Conservation (phyloP, 2,113 vertebrate genomes). For the Orientallactaga bullata region DNA sequence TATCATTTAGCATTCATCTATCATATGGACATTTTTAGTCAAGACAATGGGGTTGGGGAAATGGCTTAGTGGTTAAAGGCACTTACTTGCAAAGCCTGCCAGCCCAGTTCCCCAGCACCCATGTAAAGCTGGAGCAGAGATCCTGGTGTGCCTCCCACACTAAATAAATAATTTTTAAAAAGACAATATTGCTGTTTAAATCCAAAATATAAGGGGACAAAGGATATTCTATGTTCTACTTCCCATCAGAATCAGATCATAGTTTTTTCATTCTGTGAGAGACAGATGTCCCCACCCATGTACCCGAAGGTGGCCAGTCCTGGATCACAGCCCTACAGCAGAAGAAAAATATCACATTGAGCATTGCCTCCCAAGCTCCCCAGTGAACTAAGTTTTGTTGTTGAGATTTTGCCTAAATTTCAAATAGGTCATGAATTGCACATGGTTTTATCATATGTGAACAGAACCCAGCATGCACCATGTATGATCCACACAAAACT, state of each 20-base stretch:
- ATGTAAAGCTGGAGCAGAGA: too few species aligned
- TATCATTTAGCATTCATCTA: not conserved
- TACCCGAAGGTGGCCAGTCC: not conserved
- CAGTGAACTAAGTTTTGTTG: not conserved
- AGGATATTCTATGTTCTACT: not conserved
- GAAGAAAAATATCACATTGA: not conserved
- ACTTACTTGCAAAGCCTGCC: too few species aligned
- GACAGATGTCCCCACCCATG: rapidly evolving
- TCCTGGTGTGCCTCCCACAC: too few species aligned
- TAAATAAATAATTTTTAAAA: too few species aligned
- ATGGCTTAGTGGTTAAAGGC: too few species aligned
- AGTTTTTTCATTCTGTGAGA: not conserved
- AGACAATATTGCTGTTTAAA: not conserved
- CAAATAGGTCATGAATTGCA: not conserved
- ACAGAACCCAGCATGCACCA: too few species aligned
- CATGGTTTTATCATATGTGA: not conserved
- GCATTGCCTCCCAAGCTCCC: too few species aligned
- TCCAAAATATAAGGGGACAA: not conserved
- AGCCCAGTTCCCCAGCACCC: too few species aligned
- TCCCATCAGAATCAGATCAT: not conserved
- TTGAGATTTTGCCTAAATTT: not conserved
- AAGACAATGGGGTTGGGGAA: not conserved
- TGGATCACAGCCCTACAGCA: not conserved
- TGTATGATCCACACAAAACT: not conserved
- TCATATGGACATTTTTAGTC: not conserved